phyloP scores from a whole-genome alignment of 2,888 invertebrate species.

The Mamestra brassicae region DNA sequence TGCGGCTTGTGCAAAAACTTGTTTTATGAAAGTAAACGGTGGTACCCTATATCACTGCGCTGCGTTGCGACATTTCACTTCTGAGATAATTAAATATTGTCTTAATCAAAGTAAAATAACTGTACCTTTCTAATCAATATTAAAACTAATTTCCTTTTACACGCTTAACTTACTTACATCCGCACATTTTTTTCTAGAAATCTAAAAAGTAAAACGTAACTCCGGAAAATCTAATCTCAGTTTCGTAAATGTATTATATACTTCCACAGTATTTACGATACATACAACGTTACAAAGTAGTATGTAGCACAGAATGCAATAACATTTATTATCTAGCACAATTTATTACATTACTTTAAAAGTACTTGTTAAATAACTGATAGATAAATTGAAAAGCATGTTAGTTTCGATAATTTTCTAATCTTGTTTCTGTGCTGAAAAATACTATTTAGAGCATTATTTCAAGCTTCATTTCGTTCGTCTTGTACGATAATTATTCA shows the following conservation, averaged over 20 bases:
- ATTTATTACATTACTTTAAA: conserved; percentile 28
- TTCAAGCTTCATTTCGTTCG: neutral
- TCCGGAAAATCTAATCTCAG: conserved; percentile 20
- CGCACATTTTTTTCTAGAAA: conserved; percentile 20
- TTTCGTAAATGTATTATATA: conserved; percentile 28
- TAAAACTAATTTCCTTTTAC: conserved; percentile 25
- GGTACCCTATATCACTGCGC: conserved; percentile 68
- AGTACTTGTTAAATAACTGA: conserved; percentile 2
- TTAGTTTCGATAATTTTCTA: neutral
- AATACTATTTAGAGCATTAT: neutral
- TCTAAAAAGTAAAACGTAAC: conserved; percentile 11
- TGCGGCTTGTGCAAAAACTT: conserved; percentile 74
- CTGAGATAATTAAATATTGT: conserved; percentile 74
- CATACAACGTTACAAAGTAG: conserved; percentile 29
- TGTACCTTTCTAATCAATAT: conserved; percentile 34
- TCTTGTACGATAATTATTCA: neutral
- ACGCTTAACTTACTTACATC: conserved; percentile 12
- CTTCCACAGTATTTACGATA: conserved; percentile 35
- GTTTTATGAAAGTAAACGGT: conserved; percentile 84
- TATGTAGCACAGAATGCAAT: conserved; percentile 54
- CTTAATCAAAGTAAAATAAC: conserved; percentile 53
- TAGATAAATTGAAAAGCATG: conserved; percentile 11
- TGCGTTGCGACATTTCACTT: conserved; percentile 82
- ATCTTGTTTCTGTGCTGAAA: neutral
- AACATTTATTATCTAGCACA: conserved; percentile 31